Conservation (phyloP, 37 sponge, comb jelly and placozoan species). For the Theonella swinhoei region DNA sequence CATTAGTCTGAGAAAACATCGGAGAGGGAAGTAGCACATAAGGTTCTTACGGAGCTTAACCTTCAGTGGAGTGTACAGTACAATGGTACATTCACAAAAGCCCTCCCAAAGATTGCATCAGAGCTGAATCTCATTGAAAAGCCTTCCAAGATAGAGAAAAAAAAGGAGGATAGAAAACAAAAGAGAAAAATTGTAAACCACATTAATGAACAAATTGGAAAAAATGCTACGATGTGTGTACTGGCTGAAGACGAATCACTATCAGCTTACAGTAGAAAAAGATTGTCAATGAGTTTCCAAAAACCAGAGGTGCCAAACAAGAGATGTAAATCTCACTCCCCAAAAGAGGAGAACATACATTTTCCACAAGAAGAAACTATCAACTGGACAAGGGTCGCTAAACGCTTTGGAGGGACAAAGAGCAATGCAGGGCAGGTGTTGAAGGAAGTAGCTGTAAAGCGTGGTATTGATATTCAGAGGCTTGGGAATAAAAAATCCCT, state of each 20-base stretch:
- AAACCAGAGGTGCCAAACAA: neutral
- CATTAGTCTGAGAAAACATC: neutral
- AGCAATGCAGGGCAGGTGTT: slow-evolving; percentile 27
- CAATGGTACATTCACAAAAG: neutral
- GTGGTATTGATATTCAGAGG: slow-evolving; percentile 2
- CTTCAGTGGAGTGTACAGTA: neutral
- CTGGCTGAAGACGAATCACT: slow-evolving; percentile 18
- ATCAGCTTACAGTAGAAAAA: neutral
- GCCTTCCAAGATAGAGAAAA: neutral
- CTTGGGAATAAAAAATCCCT: neutral
- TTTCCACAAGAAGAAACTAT: slow-evolving; percentile 7
- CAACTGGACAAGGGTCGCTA: slow-evolving; percentile 9
- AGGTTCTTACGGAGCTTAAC: neutral
- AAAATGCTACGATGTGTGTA: slow-evolving; percentile 11
- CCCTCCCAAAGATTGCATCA: neutral
- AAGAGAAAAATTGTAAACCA: neutral
- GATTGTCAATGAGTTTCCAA: slow-evolving; percentile 1
- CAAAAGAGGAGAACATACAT: slow-evolving; percentile 2
- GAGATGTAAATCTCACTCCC: slow-evolving; percentile 16
- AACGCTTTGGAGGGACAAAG: neutral
- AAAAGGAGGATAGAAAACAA: neutral
- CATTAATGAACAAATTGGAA: neutral
- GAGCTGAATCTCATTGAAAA: neutral
- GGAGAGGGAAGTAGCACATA: neutral
- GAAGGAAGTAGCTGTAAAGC: slow-evolving; percentile 16